Evolutionary conservation across 2,113 vertebrate species (phyloP).

Genomic region (Arizona elegans): DNA sequence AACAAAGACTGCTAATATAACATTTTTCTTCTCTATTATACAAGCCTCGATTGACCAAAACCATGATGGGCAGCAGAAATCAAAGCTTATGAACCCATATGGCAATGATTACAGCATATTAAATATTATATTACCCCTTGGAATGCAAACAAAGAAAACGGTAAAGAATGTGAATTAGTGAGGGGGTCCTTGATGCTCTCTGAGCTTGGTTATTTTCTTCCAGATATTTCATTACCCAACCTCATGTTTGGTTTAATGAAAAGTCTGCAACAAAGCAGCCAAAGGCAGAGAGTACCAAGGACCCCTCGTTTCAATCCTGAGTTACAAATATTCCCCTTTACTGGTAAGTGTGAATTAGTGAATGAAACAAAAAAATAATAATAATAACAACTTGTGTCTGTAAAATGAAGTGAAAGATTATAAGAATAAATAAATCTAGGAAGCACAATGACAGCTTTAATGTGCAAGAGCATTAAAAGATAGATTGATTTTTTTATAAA

Average conservation of each 20-base stretch:
- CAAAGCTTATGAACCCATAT: background rate
- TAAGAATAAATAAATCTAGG: background rate
- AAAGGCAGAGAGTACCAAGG: background rate
- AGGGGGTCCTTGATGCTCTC: background rate
- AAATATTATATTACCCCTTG: background rate
- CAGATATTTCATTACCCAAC: background rate
- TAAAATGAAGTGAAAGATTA: background rate
- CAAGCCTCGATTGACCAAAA: background rate
- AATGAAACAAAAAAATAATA: background rate
- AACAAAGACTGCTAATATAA: background rate
- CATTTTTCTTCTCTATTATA: background rate
- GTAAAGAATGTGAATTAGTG: background rate
- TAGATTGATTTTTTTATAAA: background rate
- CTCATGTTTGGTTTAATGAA: background rate
- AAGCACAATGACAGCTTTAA: background rate
- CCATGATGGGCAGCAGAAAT: background rate
- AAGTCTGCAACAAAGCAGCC: background rate
- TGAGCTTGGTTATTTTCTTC: background rate
- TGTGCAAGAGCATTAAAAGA: background rate
- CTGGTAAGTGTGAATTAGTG: background rate
- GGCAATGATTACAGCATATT: background rate
- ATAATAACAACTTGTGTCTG: background rate
- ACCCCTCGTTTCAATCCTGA: background rate
- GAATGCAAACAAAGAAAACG: background rate
- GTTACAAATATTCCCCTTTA: background rate